These are phyloP conservation scores for Phrixothrix hirtus DNA, from an alignment of 2,888 invertebrate genomes.

Conservation along the genomic window DNA sequence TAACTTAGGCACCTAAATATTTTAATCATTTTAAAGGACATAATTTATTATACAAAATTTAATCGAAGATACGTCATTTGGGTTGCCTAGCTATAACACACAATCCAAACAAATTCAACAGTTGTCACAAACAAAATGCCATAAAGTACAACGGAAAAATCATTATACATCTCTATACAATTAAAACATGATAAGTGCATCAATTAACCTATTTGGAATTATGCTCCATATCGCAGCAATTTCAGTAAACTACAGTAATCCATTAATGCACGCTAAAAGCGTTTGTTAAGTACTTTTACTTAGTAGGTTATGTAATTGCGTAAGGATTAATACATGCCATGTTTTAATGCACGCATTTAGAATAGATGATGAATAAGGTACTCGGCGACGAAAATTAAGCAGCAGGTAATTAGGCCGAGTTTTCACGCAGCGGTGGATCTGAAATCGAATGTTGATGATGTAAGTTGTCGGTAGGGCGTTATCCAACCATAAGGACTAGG, in stretches of 20 bases:
- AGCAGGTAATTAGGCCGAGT: slow-evolving; percentile 53
- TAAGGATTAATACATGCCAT: slow-evolving; percentile 23
- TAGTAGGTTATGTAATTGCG: slow-evolving; percentile 30
- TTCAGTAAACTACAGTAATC: slow-evolving; percentile 42
- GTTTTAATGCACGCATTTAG: slow-evolving; percentile 23
- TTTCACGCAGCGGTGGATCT: slow-evolving; percentile 54
- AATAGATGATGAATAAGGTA: slow-evolving; percentile 31
- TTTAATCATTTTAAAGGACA: too few relatives aligned
- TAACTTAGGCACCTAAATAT: too few relatives aligned
- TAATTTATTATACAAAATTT: too few relatives aligned
- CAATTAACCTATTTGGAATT: slow-evolving; percentile 34
- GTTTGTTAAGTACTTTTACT: slow-evolving; percentile 39
- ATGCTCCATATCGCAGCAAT: slow-evolving; percentile 29
- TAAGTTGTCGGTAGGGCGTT: slow-evolving; percentile 41
- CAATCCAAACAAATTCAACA: too few relatives aligned
- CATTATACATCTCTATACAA: too few relatives aligned
- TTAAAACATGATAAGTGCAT: too few relatives aligned
- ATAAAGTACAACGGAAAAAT: too few relatives aligned
- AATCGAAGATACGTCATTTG: too few relatives aligned
- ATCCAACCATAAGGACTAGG: slow-evolving; percentile 37
- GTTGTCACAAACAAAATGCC: slow-evolving; percentile 1
- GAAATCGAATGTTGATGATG: slow-evolving; percentile 53
- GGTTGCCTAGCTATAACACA: too few relatives aligned
- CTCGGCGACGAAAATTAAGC: slow-evolving; percentile 39
- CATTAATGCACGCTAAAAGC: slow-evolving; percentile 41